Base-by-base conservation (phyloP, 2,888 invertebrate genomes). In the Drosophila demipolita region DNA sequence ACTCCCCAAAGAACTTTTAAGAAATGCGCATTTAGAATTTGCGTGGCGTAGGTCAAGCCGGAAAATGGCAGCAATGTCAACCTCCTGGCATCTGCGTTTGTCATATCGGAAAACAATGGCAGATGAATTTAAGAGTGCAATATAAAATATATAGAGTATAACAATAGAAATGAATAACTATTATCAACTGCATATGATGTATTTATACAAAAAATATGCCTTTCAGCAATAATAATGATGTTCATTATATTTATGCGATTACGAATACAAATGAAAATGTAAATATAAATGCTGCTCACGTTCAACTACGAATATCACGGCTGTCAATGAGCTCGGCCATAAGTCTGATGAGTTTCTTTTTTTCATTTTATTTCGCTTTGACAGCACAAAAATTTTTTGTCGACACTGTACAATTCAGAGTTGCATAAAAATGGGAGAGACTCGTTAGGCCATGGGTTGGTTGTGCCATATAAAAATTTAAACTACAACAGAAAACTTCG, bases 1-100 rank as follows among this genome's bases (percentile, higher is more conserved):
- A 15, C 38, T 35, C 32, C 32, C 26, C 42, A 33, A 36, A 40
- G 40, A 54, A 17, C 32, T 15, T 38, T 62, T 52, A 20, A 50
- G 66, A 72, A 75, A 78, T 89, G 89, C 89, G 86, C 89, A 87
- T 87, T 83, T 79, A 60, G 59, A 76, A 73, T 65, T 74, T 76
- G 62, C 78, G 83, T 87, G 80, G 69, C 80, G 72, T 87, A 89
- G 87, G 87, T 87, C 87, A 87, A 86, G 80, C 80, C 73, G 53
- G 40, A 53, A 59, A 54, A 59, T 61, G 72, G 26, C 63, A 61
- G 36, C 48, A 42, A 57, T 59, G 23, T 36, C 36, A 42, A 26
- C 50, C 26, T 17, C n/a, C 45, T 6, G 57, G 53, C 50, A 55
- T 35, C 52, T 53, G 50, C 15, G 17, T 11, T 33, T 49, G 57